phyloP scores from a whole-genome alignment of 2,888 invertebrate genomes.

The Smittia aterrima region DNA sequence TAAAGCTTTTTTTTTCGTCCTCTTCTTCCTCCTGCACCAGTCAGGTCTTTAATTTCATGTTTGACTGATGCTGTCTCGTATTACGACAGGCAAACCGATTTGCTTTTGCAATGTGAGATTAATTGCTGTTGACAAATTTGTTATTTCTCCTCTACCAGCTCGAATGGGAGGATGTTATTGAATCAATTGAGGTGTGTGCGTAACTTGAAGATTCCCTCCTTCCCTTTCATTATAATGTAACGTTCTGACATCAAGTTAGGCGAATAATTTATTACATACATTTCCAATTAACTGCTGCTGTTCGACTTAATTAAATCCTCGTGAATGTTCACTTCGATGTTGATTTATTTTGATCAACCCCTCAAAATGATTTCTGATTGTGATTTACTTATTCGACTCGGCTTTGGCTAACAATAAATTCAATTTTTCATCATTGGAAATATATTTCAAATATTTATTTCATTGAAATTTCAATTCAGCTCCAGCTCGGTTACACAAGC shows the following conservation, averaged over 20 bases:
- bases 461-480: conserved; percentile 7
- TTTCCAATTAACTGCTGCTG: conserved; percentile 31
- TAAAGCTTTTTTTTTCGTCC: neutral
- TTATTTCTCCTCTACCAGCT: neutral
- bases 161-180: neutral
- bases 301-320: conserved; percentile 37
- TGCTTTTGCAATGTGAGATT: conserved; percentile 22
- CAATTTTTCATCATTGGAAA: neutral
- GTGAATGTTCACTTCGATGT: neutral
- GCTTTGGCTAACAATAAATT: neutral
- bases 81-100: neutral
- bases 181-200: too few relatives aligned
- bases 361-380: too few relatives aligned
- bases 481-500: conserved; percentile 1
- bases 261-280: conserved; percentile 37
- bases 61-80: conserved; percentile 12
- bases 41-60: neutral
- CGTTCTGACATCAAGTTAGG: neutral
- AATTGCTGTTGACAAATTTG: conserved; percentile 9
- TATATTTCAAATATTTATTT: too few relatives aligned
- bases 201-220: too few relatives aligned
- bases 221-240: neutral
- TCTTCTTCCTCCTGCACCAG: neutral
- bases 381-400: too few relatives aligned
- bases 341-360: conserved; percentile 15